phyloP scores from a whole-genome alignment of 1,140 invertebrate species.

The Macrostomum lignano region DNA sequence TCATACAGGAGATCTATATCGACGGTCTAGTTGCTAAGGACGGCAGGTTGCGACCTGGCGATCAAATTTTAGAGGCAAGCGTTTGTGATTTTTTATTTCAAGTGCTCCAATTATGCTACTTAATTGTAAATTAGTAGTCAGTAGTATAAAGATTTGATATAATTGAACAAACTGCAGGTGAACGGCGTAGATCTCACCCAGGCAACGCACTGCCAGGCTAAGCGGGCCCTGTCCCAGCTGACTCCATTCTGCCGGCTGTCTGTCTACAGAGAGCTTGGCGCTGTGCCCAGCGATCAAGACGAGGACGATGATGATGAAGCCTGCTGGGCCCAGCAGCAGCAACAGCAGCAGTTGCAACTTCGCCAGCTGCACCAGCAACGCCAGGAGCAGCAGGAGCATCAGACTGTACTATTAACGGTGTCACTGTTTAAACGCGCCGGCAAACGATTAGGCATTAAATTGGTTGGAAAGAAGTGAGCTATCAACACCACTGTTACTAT shows the following conservation, averaged over 20 bases:
- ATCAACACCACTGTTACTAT: neutral
- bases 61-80: conserved; percentile 16
- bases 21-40: conserved; percentile 19
- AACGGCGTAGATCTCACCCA: conserved; percentile 24
- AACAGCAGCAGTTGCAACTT: conserved; percentile 19
- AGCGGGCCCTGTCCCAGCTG: conserved; percentile 14
- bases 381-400: conserved; percentile 11
- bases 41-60: conserved; percentile 18
- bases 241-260: conserved; percentile 18
- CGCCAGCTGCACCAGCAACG: conserved; percentile 13
- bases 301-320: too few species aligned
- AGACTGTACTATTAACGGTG: conserved; percentile 26
- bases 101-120: too few species aligned
- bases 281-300: conserved; percentile 16
- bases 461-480: conserved; percentile 27
- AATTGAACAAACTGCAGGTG: conserved; percentile 10
- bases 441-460: conserved; percentile 28
- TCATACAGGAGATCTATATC: conserved; percentile 30
- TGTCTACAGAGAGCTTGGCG: conserved; percentile 21
- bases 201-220: conserved; percentile 17
- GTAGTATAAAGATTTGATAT: too few species aligned
- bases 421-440: conserved; percentile 23
- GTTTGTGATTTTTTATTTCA: too few species aligned
- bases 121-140: too few species aligned
- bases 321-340: conserved; percentile 18